Evolutionary conservation across 2,888 invertebrate species (phyloP).

Genomic region (Pteria penguin): DNA sequence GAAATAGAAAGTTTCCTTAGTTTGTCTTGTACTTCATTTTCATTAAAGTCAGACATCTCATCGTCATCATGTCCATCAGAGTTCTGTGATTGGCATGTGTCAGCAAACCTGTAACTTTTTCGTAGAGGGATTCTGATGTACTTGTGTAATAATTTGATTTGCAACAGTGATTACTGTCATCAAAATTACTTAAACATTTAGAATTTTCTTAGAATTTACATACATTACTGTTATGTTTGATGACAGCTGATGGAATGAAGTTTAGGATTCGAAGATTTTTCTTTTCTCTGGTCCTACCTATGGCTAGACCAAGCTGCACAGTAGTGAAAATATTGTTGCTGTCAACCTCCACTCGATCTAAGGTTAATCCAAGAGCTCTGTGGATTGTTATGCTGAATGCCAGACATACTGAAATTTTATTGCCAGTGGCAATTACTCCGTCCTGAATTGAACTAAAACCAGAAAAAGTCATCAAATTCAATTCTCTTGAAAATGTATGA

Average conservation of each 20-base stretch:
- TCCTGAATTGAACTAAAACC: neutral
- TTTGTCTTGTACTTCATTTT: neutral
- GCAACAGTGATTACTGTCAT: neutral
- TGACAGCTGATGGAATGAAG: neutral
- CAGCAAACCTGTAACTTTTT: too few species aligned
- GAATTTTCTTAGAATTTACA: neutral
- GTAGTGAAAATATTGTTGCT: conserved; percentile 1
- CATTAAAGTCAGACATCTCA: conserved; percentile 11
- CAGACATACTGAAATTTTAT: conserved; percentile 27
- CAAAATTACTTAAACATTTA: neutral
- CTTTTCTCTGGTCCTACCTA: conserved; percentile 9
- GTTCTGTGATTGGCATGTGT: too few species aligned
- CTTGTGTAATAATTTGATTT: neutral
- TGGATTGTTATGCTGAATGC: conserved; percentile 27
- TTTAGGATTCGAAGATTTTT: neutral
- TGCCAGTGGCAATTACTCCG: conserved; percentile 5
- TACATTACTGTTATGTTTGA: neutral
- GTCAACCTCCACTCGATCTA: conserved; percentile 17
- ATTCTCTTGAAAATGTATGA: neutral
- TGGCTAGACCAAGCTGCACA: conserved; percentile 5
- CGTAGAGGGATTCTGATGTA: too few species aligned
- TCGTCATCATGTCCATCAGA: too few species aligned
- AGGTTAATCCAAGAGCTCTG: conserved; percentile 28
- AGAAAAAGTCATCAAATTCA: conserved; percentile 1
- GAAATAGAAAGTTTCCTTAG: too few species aligned